Evolutionary conservation across 2,888 invertebrate species (phyloP).

Genomic region (Melipona beecheii): DNA sequence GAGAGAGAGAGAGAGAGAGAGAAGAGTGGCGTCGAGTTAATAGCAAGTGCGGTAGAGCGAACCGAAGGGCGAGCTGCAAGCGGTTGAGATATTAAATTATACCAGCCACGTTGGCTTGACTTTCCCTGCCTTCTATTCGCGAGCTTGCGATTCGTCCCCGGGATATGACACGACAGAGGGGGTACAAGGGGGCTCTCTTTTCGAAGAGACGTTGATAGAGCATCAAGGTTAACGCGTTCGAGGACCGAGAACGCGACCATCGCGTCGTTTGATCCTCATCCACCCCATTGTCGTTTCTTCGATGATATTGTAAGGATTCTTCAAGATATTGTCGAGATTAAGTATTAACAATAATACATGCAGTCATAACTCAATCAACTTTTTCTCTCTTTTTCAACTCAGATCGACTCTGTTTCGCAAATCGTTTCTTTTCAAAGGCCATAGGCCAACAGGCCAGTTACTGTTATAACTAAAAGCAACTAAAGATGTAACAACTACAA

Average conservation of each 20-base stretch:
- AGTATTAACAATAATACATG: too few species aligned
- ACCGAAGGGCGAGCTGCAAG: background rate
- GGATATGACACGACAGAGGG: background rate
- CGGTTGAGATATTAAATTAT: conserved; percentile 58
- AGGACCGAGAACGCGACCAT: too few species aligned
- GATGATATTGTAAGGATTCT: background rate
- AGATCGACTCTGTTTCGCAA: too few species aligned
- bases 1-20: too few species aligned
- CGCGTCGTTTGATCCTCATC: too few species aligned
- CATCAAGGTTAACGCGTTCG: conserved; percentile 2
- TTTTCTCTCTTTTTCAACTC: too few species aligned
- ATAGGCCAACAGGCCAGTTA: too few species aligned
- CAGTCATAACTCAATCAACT: too few species aligned
- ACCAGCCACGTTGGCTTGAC: conserved; percentile 26
- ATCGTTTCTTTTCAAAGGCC: too few species aligned
- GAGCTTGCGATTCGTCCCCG: conserved; percentile 11
- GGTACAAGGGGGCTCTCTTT: background rate
- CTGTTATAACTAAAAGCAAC: too few species aligned
- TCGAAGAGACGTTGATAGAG: background rate
- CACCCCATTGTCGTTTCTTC: background rate
- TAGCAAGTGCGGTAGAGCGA: conserved; percentile 17
- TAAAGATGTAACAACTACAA: too few species aligned
- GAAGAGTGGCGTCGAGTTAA: conserved; percentile 41
- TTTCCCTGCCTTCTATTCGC: conserved; percentile 19
- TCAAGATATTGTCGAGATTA: too few species aligned